Evolutionary conservation across 1,140 invertebrate species (phyloP).

Genomic region (Nasonia vitripennis): DNA sequence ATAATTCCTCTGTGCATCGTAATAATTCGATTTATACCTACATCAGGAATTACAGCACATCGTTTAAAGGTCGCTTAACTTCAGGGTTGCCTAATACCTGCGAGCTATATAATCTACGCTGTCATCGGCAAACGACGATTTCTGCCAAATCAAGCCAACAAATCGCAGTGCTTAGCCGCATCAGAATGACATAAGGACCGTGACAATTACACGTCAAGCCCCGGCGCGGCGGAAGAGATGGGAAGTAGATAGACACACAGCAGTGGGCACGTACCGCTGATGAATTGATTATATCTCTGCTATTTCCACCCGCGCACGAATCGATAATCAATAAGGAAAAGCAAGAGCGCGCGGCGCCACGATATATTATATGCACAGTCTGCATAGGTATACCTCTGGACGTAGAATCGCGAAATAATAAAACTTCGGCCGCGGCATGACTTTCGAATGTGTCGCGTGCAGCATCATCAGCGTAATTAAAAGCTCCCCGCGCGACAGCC

Average conservation of each 20-base stretch:
- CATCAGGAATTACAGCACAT: too few species aligned
- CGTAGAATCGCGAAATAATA: too few species aligned
- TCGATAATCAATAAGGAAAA: slow-evolving; percentile 63
- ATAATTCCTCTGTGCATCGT: too few species aligned
- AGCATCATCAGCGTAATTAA: not conserved
- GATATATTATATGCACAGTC: not conserved
- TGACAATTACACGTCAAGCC: not conserved
- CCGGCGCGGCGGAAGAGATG: not conserved
- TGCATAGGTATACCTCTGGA: too few species aligned
- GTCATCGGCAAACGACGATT: too few species aligned
- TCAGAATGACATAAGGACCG: not conserved
- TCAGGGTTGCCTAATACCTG: too few species aligned
- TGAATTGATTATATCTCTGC: slow-evolving; percentile 56
- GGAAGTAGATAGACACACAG: not conserved
- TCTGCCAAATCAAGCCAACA: too few species aligned
- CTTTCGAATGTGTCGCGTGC: not conserved
- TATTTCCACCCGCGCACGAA: slow-evolving; percentile 62
- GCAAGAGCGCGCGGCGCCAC: not conserved
- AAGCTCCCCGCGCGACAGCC: not conserved
- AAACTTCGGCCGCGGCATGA: not conserved
- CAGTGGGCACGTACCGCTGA: slow-evolving; percentile 2
- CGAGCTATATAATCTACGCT: too few species aligned
- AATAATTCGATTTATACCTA: too few species aligned
- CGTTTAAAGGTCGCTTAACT: too few species aligned
- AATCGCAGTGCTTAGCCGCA: too few species aligned